Base-by-base conservation (phyloP, 2,113 vertebrate genomes). In the Triplophysa dalaica region DNA sequence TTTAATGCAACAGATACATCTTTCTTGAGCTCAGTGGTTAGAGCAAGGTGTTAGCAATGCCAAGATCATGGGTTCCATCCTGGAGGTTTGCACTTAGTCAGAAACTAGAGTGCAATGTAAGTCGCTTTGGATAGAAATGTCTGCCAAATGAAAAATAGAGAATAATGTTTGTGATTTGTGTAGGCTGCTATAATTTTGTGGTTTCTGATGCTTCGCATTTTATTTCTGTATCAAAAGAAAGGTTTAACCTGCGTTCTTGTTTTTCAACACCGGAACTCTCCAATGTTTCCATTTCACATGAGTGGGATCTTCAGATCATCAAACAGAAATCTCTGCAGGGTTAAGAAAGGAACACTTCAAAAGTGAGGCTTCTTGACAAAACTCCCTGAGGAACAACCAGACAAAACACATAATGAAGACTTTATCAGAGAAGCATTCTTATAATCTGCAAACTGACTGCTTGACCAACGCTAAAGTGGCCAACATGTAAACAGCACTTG, bases 231-330 rank as follows among this genome's bases (percentile, higher is more conserved):
- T 61, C n/a, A 61, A 52, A 75, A 74, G 54, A 19, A 63, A 62
- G n/a, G 38, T 63, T 26, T 62, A 75, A 29, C 58, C 58, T 21
- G 17, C 26, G 22, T 60, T 22, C 73, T n/a, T 75, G 58, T 63
- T 48, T 45, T 75, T 9, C 41, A 12, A 50, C 54, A 74, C 12
- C 7, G 61, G n/a, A 74, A 26, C 22, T 75, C 72, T 63, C 58
- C 22, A 48, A 41, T 62, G 21, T 16, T 72, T 60, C 41, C 7
- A 29, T 48, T 29, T 45, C 10, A 54, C 60, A 66, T 70, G 21
- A 66, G 38, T 21, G 16, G 63, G 17, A 80, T 52, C 61, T 73
- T 66, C 41, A 83, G 61, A 56, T 67, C 75, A 76, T 79, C 77
- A 75, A 76, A 83, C 77, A 75, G 61, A 70, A 38, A 67, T 43